Base-by-base conservation (phyloP, 2,888 invertebrate species). In the Dolichomitus sp. region DNA sequence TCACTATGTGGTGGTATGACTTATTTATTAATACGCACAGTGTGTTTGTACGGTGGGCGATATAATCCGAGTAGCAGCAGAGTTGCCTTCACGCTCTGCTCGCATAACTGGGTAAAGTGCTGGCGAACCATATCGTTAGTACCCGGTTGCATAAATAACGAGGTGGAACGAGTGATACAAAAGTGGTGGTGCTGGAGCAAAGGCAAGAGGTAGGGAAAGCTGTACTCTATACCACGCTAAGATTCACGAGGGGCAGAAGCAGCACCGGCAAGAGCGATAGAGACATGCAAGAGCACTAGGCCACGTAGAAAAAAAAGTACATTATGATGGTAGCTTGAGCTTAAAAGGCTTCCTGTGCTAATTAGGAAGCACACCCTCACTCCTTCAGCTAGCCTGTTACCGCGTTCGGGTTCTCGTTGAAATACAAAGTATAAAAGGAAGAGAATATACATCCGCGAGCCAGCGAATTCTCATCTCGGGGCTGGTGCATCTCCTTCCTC, bases 341-440 rank as follows among this genome's bases (percentile, higher is more conserved):
- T 78, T 69, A 59, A 82, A 78, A 78, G 74, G 69, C 78, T 78
- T 65, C 40, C 45, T 57, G 74, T 57, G 69, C 81, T 78, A 78
- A 82, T 78, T 82, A 78, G 78, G 65, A 73, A 57, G 69, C 69
- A 63, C 73, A 42, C 40, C 66, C 50, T 30, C 48, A 65, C 65
- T 65, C 57, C 81, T 82, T 82, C 52, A 57, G 69, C 27, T 40
- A 50, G 69, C 63, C 69, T 65, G 77, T 69, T 48, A 59, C 19
- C 59, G 54, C 48, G 23, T 78, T 70, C 63, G 19, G 17, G 57
- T 59, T 78, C 52, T 69, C 45, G 50, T 75, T 69, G 57, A 70
- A 59, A 74, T 37, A 66, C 63, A 69, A 50, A 45, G 61, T 61
- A 81, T 74, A 65, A 70, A 70, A 30, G 61, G 57, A 54, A n/a